phyloP scores from a whole-genome alignment of 2,113 vertebrate species.

The Hippotragus niger region DNA sequence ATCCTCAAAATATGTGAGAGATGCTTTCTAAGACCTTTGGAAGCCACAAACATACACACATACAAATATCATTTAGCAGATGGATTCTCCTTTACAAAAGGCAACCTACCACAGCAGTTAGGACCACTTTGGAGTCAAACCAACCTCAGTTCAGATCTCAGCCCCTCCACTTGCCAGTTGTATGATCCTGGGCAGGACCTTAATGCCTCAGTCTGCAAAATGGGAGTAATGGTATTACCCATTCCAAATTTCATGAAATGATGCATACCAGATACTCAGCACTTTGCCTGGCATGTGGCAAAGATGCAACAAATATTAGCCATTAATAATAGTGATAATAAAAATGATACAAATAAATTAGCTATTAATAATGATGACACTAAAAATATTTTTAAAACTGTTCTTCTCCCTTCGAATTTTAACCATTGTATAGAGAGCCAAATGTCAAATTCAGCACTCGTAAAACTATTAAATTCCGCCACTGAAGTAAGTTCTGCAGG shows the following conservation, averaged over 20 bases:
- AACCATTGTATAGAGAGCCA: not conserved
- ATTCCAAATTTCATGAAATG: not conserved
- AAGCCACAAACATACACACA: not conserved
- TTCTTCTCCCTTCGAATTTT: not conserved
- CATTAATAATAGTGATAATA: not conserved
- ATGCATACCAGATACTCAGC: not conserved
- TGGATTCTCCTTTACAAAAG: not conserved
- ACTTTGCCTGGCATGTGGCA: not conserved
- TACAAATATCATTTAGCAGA: not conserved
- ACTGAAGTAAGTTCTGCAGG: not conserved
- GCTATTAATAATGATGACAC: not conserved
- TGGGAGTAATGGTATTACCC: not conserved
- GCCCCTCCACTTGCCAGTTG: not conserved
- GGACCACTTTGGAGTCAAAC: not conserved
- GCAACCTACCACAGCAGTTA: not conserved
- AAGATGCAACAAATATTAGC: not conserved
- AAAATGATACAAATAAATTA: not conserved
- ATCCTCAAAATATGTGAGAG: not conserved
- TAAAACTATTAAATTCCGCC: not conserved
- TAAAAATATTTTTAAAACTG: not conserved
- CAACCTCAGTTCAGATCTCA: not conserved
- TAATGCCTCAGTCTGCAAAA: conserved; percentile 20
- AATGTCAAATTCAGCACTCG: not conserved
- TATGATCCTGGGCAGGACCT: conserved; percentile 42
- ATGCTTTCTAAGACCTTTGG: not conserved